A percentile compares a stretch with the other conserved stretches of the same genome.
phyloP scores from a whole-genome alignment of 2,888 invertebrate species.

The Trisateles emortualis region DNA sequence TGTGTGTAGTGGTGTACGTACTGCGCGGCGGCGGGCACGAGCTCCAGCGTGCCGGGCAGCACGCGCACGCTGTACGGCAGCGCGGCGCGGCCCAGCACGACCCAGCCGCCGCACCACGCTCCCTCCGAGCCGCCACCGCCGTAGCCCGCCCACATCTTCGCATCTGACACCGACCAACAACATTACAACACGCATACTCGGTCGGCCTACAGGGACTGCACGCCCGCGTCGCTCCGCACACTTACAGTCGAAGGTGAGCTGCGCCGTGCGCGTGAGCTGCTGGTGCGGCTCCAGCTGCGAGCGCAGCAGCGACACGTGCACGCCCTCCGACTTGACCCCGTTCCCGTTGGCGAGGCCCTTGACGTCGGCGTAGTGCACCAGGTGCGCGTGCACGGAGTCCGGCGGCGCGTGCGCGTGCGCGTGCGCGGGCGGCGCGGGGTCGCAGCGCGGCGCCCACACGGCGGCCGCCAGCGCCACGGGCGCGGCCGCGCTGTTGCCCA shows the following conservation, averaged over 20 bases:
- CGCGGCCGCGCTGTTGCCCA: slow-evolving; percentile 65
- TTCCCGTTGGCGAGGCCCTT: slow-evolving; percentile 46
- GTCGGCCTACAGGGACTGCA: neutral
- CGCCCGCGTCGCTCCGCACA: neutral
- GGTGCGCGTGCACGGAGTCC: slow-evolving; percentile 26
- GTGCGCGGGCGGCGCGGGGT: slow-evolving; percentile 41
- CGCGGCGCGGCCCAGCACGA: slow-evolving; percentile 66
- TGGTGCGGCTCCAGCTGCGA: slow-evolving; percentile 58
- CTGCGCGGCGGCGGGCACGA: slow-evolving; percentile 61
- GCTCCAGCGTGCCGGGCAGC: slow-evolving; percentile 72
- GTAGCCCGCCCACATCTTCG: slow-evolving; percentile 63
- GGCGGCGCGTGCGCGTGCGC: slow-evolving; percentile 41
- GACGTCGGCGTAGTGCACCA: slow-evolving; percentile 23
- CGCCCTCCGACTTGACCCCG: too few relatives aligned
- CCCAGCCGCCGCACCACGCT: slow-evolving; percentile 76
- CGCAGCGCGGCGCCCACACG: slow-evolving; percentile 59
- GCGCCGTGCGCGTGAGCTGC: slow-evolving; percentile 58
- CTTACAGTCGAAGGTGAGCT: slow-evolving; percentile 92
- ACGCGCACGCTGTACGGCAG: slow-evolving; percentile 74
- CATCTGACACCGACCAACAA: too few relatives aligned
- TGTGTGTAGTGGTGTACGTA: slow-evolving; percentile 35
- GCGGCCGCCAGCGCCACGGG: slow-evolving; percentile 50
- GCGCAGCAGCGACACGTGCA: slow-evolving; percentile 58
- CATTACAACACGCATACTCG: neutral
- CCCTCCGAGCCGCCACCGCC: slow-evolving; percentile 39